These are phyloP conservation scores for Calephelis nemesis DNA, from an alignment of 1,140 invertebrate species.

Conservation along the genomic window DNA sequence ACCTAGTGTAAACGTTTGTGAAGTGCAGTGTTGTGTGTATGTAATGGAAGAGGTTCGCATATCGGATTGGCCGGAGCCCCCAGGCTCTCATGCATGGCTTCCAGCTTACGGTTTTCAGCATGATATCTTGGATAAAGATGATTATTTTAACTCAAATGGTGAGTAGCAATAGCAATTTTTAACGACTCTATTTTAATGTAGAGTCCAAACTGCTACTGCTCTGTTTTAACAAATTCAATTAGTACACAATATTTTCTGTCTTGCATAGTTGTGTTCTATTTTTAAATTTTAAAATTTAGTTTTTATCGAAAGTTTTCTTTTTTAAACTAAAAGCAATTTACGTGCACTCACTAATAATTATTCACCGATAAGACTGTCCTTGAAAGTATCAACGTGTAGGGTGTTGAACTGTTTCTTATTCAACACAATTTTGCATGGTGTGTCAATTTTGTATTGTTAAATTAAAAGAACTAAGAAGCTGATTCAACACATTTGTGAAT, in stretches of 20 bases:
- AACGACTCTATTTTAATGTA: constrained; percentile 29
- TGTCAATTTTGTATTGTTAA: constrained; percentile 9
- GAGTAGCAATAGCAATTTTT: constrained; percentile 41
- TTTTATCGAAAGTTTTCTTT: too few species aligned
- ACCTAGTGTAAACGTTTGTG: constrained; percentile 58
- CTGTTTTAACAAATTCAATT: background rate
- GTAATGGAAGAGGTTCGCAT: constrained; percentile 82
- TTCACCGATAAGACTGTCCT: constrained; percentile 9
- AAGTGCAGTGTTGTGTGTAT: constrained; percentile 74
- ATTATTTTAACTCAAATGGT: constrained; percentile 81
- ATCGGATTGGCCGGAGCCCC: constrained; percentile 82
- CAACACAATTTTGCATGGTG: constrained; percentile 10
- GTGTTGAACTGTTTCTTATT: constrained; percentile 15
- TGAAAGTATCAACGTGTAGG: constrained; percentile 16
- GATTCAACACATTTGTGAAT: constrained; percentile 7
- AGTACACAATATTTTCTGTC: background rate
- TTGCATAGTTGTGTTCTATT: background rate
- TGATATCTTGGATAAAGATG: constrained; percentile 81
- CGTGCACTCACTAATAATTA: background rate
- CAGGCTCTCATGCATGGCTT: constrained; percentile 82
- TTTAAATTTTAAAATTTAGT: background rate
- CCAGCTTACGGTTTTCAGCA: constrained; percentile 84
- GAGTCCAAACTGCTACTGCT: too few species aligned
- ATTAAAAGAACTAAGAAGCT: constrained; percentile 18
- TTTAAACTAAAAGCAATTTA: too few species aligned